These are phyloP conservation scores for Crocallis elinguaria DNA, from an alignment of 2,888 invertebrate genomes.

Conservation along the genomic window DNA sequence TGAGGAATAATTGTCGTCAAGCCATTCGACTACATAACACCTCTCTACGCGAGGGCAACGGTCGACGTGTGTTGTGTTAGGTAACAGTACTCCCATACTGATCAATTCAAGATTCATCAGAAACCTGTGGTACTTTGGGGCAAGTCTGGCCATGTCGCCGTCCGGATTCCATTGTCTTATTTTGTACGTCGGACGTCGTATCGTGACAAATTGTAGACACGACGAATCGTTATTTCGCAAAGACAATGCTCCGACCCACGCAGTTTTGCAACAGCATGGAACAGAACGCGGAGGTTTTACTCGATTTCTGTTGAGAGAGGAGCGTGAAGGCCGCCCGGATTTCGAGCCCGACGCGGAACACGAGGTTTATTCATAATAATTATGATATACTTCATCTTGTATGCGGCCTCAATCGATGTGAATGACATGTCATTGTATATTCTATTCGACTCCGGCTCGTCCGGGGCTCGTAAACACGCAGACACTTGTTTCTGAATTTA, in stretches of 20 bases:
- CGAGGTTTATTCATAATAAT: conserved; percentile 67
- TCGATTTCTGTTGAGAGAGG: conserved; percentile 36
- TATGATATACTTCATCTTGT: conserved; percentile 73
- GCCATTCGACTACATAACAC: conserved; percentile 52
- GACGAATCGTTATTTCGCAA: conserved; percentile 30
- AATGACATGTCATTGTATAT: conserved; percentile 82
- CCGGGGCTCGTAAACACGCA: conserved; percentile 78
- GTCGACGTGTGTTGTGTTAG: conserved; percentile 41
- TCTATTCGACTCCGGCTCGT: conserved; percentile 75
- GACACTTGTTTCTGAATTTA: conserved; percentile 76
- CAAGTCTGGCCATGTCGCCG: conserved; percentile 22
- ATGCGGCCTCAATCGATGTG: conserved; percentile 80
- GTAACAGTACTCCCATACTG: conserved; percentile 59
- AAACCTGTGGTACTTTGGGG: conserved; percentile 21
- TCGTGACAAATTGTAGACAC: conserved; percentile 29
- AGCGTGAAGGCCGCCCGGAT: conserved; percentile 53
- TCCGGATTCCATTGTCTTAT: conserved; percentile 32
- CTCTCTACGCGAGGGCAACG: conserved; percentile 41
- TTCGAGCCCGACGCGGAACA: conserved; percentile 62
- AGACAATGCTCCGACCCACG: conserved; percentile 30
- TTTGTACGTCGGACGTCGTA: conserved; percentile 22
- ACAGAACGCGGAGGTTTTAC: conserved; percentile 25
- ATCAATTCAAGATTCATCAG: conserved; percentile 47
- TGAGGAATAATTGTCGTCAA: conserved; percentile 59
- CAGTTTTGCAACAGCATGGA: conserved; percentile 36